A percentile compares a stretch with the other conserved stretches of the same genome.
These are phyloP conservation scores for Perca schrenkii DNA, from an alignment of 2,113 vertebrate genomes.

Conservation along the genomic window DNA sequence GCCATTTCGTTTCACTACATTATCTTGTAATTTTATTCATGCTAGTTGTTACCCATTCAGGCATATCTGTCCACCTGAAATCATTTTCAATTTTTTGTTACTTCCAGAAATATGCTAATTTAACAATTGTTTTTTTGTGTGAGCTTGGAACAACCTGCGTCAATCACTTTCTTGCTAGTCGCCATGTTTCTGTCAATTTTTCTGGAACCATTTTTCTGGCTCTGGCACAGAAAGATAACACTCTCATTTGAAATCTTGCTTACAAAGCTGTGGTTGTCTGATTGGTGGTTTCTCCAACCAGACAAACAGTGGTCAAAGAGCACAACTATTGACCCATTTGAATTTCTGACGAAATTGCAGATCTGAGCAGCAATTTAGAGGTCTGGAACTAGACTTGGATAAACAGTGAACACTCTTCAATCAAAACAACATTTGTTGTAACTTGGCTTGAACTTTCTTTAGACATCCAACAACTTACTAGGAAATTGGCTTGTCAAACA, in stretches of 20 bases:
- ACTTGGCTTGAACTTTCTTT: slow-evolving; percentile 15
- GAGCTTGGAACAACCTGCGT: background rate
- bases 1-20: no score
- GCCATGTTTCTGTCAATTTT: background rate
- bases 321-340: background rate
- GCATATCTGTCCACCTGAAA: background rate
- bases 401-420: slow-evolving; percentile 49
- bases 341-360: slow-evolving; percentile 17
- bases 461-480: slow-evolving; percentile 15
- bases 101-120: background rate
- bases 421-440: slow-evolving; percentile 21
- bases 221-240: background rate
- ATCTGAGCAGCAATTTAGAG: slow-evolving; percentile 31
- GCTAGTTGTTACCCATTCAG: background rate
- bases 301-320: background rate
- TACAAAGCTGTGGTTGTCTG: background rate
- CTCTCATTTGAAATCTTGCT: background rate
- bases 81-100: background rate
- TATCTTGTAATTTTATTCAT: no score
- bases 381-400: slow-evolving; percentile 44
- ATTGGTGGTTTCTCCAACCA: background rate
- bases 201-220: background rate
- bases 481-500: slow-evolving; percentile 24
- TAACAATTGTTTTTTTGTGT: background rate
- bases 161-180: background rate